These are phyloP conservation scores for Geopemphigus sp. DNA, from an alignment of 1,140 invertebrate genomes.

Conservation along the genomic window DNA sequence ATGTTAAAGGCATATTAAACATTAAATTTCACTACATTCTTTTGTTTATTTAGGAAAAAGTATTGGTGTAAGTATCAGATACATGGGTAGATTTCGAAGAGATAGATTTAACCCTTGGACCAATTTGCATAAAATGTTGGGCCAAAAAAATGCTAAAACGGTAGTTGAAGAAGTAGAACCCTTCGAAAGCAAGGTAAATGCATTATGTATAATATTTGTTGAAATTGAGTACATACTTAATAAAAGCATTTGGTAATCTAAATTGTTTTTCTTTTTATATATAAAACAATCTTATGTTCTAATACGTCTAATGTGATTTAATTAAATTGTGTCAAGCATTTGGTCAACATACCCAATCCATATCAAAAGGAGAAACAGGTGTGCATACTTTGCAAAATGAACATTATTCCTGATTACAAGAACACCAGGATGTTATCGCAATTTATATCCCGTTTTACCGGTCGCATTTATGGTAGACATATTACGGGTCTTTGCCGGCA, in stretches of 20 bases:
- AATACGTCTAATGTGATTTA: neutral
- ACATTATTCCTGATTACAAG: conserved; percentile 85
- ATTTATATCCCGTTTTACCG: conserved; percentile 92
- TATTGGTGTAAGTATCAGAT: conserved; percentile 1
- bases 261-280: neutral
- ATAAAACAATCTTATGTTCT: neutral
- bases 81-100: conserved; percentile 31
- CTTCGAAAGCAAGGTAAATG: conserved; percentile 1
- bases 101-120: conserved; percentile 42
- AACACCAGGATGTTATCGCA: conserved; percentile 89
- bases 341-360: conserved; percentile 72
- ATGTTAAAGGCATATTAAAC: neutral
- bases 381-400: conserved; percentile 85
- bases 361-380: conserved; percentile 69
- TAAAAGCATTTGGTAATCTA: neutral
- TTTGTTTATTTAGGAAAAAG: conserved; percentile 12
- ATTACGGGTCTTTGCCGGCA: conserved; percentile 83
- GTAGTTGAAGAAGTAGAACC: neutral
- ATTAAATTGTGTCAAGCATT: conserved; percentile 52
- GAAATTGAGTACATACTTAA: neutral
- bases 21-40: neutral
- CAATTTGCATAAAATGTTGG: conserved; percentile 23
- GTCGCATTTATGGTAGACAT: conserved; percentile 83
- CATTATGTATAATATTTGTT: neutral
- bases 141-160: neutral